Conservation (phyloP, 2,888 invertebrate species). For the Orthosia gothica region DNA sequence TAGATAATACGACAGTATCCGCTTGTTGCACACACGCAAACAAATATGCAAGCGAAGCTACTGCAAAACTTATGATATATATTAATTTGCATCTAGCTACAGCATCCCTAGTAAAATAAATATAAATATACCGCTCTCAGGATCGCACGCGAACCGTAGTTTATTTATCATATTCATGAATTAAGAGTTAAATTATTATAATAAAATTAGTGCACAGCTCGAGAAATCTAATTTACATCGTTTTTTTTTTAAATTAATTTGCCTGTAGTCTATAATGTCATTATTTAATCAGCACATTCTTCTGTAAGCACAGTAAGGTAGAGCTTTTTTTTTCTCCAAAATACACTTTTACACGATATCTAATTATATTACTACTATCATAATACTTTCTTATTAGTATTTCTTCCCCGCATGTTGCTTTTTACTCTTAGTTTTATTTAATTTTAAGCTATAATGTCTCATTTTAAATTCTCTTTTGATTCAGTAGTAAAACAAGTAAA, state of each 20-base stretch:
- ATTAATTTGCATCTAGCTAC: constrained; percentile 71
- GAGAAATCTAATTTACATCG: constrained; percentile 23
- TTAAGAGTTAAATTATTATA: constrained; percentile 13
- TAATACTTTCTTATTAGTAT: constrained; percentile 5
- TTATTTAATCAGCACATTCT: constrained; percentile 46
- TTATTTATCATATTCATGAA: constrained; percentile 30
- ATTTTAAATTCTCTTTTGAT: constrained; percentile 12
- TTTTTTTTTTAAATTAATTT: constrained; percentile 28
- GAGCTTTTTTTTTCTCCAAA: constrained; percentile 40
- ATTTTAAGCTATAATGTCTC: constrained; percentile 54
- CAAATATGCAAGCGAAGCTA: constrained; percentile 72
- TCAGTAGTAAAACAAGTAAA: neutral
- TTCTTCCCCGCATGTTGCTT: constrained; percentile 49
- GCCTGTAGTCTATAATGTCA: constrained; percentile 27
- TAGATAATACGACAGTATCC: constrained; percentile 63
- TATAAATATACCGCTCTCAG: constrained; percentile 65
- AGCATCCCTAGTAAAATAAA: constrained; percentile 68
- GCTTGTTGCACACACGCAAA: constrained; percentile 77
- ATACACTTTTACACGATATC: constrained; percentile 42
- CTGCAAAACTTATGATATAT: constrained; percentile 66
- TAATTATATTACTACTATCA: constrained; percentile 15
- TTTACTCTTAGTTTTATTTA: constrained; percentile 13
- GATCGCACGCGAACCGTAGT: constrained; percentile 63
- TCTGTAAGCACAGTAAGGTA: constrained; percentile 29
- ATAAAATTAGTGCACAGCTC: constrained; percentile 25